A percentile compares a stretch with the other conserved stretches of the same genome.
Evolutionary conservation across 2,888 invertebrate species (phyloP).

Genomic region (Athetis lepigone): DNA sequence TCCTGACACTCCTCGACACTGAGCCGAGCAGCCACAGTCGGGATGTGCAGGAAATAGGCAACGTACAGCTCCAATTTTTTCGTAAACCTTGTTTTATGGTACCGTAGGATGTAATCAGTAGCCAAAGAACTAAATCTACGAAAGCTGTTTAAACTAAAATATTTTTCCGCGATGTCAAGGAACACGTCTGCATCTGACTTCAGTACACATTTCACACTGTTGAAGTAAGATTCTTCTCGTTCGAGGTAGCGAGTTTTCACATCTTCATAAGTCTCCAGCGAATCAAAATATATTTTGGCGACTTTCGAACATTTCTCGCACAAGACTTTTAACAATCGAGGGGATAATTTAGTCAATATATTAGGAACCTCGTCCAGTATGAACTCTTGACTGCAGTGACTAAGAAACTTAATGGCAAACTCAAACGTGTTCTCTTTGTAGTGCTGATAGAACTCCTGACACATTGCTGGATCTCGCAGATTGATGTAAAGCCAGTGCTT

Average conservation of each 20-base stretch:
- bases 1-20: constrained; percentile 72
- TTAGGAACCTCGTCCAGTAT: constrained; percentile 66
- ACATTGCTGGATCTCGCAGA: constrained; percentile 64
- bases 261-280: constrained; percentile 61
- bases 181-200: constrained; percentile 71
- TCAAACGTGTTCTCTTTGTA: constrained; percentile 68
- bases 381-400: constrained; percentile 70
- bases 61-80: constrained; percentile 75
- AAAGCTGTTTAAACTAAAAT: constrained; percentile 61
- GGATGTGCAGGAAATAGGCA: constrained; percentile 69
- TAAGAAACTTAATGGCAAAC: constrained; percentile 73
- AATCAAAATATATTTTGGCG: constrained; percentile 72
- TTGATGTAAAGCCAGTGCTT: constrained; percentile 74
- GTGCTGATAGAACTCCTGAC: constrained; percentile 75
- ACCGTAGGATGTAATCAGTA: constrained; percentile 71
- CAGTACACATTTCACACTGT: constrained; percentile 69
- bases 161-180: constrained; percentile 74
- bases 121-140: constrained; percentile 60
- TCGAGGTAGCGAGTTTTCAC: constrained; percentile 62
- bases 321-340: constrained; percentile 72
- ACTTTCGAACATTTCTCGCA: constrained; percentile 72
- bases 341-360: constrained; percentile 69
- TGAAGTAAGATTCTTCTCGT: constrained; percentile 64
- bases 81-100: constrained; percentile 70
- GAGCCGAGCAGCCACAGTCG: constrained; percentile 70